phyloP scores from a whole-genome alignment of 2,888 invertebrate genomes.

The Physocephala rufipes region DNA sequence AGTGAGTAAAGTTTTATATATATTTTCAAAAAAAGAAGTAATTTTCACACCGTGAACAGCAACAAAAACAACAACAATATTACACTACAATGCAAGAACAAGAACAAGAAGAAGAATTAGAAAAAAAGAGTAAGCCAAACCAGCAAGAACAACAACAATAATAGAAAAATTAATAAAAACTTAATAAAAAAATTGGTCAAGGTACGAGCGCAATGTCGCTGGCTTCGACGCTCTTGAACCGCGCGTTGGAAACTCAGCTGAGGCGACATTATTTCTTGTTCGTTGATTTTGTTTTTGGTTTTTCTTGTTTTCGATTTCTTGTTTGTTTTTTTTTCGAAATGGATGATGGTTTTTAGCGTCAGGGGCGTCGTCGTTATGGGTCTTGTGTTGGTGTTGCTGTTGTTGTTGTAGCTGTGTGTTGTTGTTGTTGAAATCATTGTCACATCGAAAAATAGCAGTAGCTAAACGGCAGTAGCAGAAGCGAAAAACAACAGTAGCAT shows the following conservation, averaged over 20 bases:
- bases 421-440: no score
- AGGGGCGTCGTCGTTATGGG: neutral
- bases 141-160: neutral
- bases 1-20: neutral
- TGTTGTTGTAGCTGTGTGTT: no score
- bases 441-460: no score
- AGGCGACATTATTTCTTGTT: constrained; percentile 8
- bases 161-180: constrained; percentile 11
- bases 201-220: constrained; percentile 3
- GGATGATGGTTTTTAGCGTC: no score
- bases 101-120: no score
- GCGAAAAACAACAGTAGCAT: no score
- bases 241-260: neutral
- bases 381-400: neutral
- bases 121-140: no score
- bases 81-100: no score
- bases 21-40: neutral
- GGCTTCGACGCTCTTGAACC: neutral
- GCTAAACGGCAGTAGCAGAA: no score
- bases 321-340: neutral
- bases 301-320: neutral
- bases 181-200: constrained; percentile 22
- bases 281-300: neutral
- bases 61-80: no score
- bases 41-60: no score